phyloP scores from a whole-genome alignment of 2,888 invertebrate species.

The Limenitis arthemis region DNA sequence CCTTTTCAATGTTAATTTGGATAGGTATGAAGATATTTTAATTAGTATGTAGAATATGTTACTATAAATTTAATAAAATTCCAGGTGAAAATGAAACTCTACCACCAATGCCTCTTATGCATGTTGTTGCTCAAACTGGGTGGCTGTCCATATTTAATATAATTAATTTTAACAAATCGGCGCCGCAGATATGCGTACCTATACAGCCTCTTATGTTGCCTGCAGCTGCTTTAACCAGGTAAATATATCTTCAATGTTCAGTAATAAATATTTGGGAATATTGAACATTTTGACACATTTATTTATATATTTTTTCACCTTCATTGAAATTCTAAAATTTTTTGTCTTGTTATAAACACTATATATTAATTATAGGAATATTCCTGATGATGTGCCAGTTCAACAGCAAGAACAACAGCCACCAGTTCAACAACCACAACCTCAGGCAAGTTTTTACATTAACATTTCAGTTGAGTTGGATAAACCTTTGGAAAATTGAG shows the following conservation, averaged over 20 bases:
- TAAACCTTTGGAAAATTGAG: too few species aligned
- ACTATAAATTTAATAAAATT: conserved; percentile 17
- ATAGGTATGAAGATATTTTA: too few species aligned
- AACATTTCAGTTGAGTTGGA: too few species aligned
- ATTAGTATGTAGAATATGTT: too few species aligned
- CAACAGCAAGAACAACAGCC: conserved; percentile 27
- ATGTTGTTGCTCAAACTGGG: conserved; percentile 84
- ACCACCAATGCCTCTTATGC: conserved; percentile 84
- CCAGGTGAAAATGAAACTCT: conserved; percentile 73
- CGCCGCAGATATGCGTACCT: conserved; percentile 74
- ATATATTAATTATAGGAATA: conserved; percentile 30
- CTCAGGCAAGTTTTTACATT: conserved; percentile 25
- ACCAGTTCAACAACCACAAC: conserved; percentile 20
- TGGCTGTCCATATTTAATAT: conserved; percentile 83
- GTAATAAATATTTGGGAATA: background rate
- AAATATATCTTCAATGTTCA: conserved; percentile 7
- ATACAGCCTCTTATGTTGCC: conserved; percentile 63
- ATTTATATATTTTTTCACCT: background rate
- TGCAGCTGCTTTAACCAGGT: conserved; percentile 42
- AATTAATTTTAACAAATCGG: conserved; percentile 76
- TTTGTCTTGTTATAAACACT: conserved; percentile 1
- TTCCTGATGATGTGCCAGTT: conserved; percentile 40
- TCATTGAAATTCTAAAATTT: background rate
- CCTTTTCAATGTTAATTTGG: background rate
- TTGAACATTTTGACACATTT: too few species aligned